phyloP scores from a whole-genome alignment of 1,140 invertebrate genomes.

The Drosophila busckii region DNA sequence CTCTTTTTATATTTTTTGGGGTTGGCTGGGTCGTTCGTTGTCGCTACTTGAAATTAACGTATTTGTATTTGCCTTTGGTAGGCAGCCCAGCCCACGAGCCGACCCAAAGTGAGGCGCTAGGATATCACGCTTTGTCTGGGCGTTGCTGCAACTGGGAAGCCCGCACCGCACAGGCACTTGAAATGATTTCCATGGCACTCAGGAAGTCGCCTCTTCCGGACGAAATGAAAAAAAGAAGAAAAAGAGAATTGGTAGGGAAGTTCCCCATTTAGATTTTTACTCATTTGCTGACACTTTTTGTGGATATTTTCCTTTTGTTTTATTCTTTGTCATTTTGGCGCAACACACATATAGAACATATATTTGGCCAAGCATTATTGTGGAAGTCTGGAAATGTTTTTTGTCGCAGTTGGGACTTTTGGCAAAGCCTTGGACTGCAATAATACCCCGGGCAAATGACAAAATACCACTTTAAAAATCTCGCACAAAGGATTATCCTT shows the following conservation, averaged over 20 bases:
- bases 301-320: slow-evolving; percentile 37
- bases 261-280: slow-evolving; percentile 25
- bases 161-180: slow-evolving; percentile 18
- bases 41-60: slow-evolving; percentile 41
- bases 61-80: slow-evolving; percentile 42
- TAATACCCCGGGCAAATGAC: slow-evolving; percentile 24
- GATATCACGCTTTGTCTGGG: slow-evolving; percentile 34
- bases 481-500: slow-evolving; percentile 41
- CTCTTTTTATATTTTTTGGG: slow-evolving; percentile 23
- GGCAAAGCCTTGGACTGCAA: slow-evolving; percentile 27
- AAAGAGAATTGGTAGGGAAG: neutral
- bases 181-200: slow-evolving; percentile 51
- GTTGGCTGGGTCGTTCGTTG: slow-evolving; percentile 36
- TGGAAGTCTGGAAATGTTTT: slow-evolving; percentile 29
- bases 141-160: slow-evolving; percentile 2
- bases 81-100: slow-evolving; percentile 22
- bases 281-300: slow-evolving; percentile 38
- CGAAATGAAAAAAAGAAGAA: slow-evolving; percentile 13
- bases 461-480: slow-evolving; percentile 38
- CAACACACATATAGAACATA: slow-evolving; percentile 8
- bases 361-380: slow-evolving; percentile 26
- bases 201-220: slow-evolving; percentile 50
- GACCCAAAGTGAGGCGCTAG: slow-evolving; percentile 21
- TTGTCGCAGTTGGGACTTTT: slow-evolving; percentile 44
- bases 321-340: slow-evolving; percentile 18